Conservation (phyloP, 2,113 vertebrate species). For the Balaeniceps rex region DNA sequence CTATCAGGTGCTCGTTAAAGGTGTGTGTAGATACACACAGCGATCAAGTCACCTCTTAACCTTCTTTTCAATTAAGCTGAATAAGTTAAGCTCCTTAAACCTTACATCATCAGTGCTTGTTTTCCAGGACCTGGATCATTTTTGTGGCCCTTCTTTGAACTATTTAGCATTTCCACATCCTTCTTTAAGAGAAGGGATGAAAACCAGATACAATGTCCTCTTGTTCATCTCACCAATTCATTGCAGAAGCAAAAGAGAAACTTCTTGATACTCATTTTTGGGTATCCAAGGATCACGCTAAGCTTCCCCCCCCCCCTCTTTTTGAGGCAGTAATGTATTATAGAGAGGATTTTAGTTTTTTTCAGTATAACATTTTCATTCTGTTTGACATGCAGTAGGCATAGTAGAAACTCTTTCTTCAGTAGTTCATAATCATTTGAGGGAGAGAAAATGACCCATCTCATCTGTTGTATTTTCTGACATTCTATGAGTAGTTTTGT, state of each 20-base stretch:
- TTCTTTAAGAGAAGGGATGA: not conserved
- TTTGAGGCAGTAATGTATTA: not conserved
- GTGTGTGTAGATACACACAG: not conserved
- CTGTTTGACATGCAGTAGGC: not conserved
- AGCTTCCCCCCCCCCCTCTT: not conserved
- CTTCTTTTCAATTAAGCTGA: not conserved
- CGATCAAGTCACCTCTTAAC: not conserved
- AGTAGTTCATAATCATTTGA: not conserved
- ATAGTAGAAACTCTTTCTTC: not conserved
- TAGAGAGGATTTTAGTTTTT: not conserved
- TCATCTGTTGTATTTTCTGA: not conserved
- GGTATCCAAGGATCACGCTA: not conserved
- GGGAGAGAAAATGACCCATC: not conserved
- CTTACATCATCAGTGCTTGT: not conserved
- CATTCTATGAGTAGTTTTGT: not conserved
- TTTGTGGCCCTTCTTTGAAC: not conserved
- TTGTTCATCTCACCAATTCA: not conserved
- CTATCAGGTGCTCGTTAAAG: not conserved
- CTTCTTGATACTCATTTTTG: not conserved
- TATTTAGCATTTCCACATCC: not conserved
- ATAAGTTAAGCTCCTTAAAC: not conserved
- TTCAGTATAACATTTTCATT: not conserved
- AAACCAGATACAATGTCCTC: not conserved
- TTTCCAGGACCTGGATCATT: not conserved
- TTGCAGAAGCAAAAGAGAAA: not conserved